Evolutionary conservation across 2,113 vertebrate species (phyloP).

Genomic region (Antechinus stuartii): DNA sequence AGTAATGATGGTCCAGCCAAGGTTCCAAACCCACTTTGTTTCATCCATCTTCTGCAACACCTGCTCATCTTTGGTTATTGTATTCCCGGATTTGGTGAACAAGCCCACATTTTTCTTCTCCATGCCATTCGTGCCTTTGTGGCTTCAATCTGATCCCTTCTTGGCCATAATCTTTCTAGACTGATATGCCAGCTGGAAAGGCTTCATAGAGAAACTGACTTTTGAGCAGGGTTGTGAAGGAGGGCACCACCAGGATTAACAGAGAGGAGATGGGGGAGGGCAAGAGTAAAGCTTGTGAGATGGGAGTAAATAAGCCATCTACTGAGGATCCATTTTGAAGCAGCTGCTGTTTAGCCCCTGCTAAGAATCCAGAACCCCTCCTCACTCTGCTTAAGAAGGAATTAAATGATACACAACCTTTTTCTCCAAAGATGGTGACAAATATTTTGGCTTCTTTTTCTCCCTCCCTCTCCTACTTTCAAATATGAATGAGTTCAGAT

Average conservation of each 20-base stretch:
- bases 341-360: not conserved
- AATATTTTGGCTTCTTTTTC: not conserved
- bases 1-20: not conserved
- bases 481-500: not conserved
- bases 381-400: not conserved
- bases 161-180: not conserved
- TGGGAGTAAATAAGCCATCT: not conserved
- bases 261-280: not conserved
- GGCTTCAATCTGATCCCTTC: not conserved
- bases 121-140: not conserved
- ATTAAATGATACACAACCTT: not conserved
- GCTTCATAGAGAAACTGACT: not conserved
- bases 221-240: not conserved
- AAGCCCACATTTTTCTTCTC: not conserved
- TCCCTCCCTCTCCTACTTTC: fast-evolving
- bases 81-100: not conserved
- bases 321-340: not conserved
- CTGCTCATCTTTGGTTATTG: not conserved
- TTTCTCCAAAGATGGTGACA: constrained; percentile 19
- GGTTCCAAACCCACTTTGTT: not conserved
- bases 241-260: not conserved
- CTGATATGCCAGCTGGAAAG: not conserved
- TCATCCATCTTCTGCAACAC: not conserved
- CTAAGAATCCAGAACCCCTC: not conserved
- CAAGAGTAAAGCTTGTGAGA: not conserved